phyloP scores from a whole-genome alignment of 2,888 invertebrate species.

The Drosophila nr. perissopoda region DNA sequence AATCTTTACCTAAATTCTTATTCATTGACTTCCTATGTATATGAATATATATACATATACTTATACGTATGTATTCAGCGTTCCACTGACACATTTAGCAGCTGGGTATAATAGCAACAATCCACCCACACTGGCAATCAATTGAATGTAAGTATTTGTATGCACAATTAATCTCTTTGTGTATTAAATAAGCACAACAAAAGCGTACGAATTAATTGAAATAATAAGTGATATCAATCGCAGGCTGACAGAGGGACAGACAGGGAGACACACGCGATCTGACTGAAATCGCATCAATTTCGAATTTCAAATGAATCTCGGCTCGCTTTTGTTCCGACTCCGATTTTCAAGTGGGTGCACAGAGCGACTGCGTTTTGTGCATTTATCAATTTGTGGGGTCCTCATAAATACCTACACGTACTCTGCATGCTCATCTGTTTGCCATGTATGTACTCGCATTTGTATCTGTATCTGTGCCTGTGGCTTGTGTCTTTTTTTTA shows the following conservation, averaged over 20 bases:
- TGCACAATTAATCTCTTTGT: slow-evolving; percentile 58
- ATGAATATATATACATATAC: neutral
- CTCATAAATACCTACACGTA: slow-evolving; percentile 73
- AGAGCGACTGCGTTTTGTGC: slow-evolving; percentile 54
- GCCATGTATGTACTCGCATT: slow-evolving; percentile 17
- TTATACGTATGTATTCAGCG: slow-evolving; percentile 7
- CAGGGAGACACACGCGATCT: slow-evolving; percentile 62
- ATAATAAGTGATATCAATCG: slow-evolving; percentile 68
- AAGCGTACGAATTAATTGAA: slow-evolving; percentile 77
- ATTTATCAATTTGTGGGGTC: slow-evolving; percentile 78
- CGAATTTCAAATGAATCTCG: slow-evolving; percentile 20
- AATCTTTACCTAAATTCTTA: neutral
- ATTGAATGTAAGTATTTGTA: slow-evolving; percentile 43
- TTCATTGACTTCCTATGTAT: slow-evolving; percentile 37
- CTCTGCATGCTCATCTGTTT: slow-evolving; percentile 18
- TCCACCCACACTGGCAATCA: slow-evolving; percentile 41
- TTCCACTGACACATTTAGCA: slow-evolving; percentile 66
- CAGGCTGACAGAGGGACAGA: neutral
- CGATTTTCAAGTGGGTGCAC: slow-evolving; percentile 66
- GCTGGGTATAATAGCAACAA: slow-evolving; percentile 48
- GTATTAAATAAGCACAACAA: slow-evolving; percentile 46
- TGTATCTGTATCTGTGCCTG: slow-evolving; percentile 3
- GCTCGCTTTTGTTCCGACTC: slow-evolving; percentile 39
- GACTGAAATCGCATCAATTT: slow-evolving; percentile 71
- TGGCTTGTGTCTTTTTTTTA: slow-evolving; percentile 23